Conservation (phyloP, 2,888 invertebrate species). For the Salpingus planirostris region DNA sequence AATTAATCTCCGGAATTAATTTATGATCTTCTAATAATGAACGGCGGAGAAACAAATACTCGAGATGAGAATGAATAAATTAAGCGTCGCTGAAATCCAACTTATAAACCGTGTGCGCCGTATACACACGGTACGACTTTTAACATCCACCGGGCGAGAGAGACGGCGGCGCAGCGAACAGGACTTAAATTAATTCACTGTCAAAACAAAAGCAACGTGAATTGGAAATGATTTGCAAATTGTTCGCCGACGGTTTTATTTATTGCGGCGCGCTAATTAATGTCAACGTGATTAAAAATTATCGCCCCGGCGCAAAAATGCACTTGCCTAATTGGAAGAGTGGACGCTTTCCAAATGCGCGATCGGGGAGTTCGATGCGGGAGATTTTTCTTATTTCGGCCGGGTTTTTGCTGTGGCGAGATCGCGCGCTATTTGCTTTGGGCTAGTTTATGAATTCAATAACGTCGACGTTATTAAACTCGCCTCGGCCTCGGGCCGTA, state of each 20-base stretch:
- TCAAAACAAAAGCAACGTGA: conserved; percentile 29
- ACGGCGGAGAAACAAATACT: conserved; percentile 32
- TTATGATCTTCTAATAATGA: conserved; percentile 35
- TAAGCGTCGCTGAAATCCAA: conserved; percentile 28
- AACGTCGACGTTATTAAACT: no score
- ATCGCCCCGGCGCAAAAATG: conserved; percentile 12
- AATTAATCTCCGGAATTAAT: conserved; percentile 34
- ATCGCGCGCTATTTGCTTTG: no score
- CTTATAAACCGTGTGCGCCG: conserved; percentile 2
- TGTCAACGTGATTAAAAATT: conserved; percentile 28
- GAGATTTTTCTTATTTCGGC: no score
- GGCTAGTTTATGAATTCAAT: no score
- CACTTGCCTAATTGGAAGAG: no score
- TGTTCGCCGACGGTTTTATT: conserved; percentile 26
- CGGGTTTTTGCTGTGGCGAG: no score
- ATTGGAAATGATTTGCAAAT: conserved; percentile 31
- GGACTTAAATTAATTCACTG: conserved; percentile 31
- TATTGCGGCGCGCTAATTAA: conserved; percentile 28
- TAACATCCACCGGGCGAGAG: neutral
- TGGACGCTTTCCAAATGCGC: no score
- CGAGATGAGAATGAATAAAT: conserved; percentile 30
- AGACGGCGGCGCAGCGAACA: conserved; percentile 18
- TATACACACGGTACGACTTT: neutral
- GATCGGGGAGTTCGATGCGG: no score
- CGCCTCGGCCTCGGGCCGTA: no score